These are phyloP conservation scores for Psittacula cyanocephala DNA, from an alignment of 2,113 vertebrate genomes.

Conservation along the genomic window DNA sequence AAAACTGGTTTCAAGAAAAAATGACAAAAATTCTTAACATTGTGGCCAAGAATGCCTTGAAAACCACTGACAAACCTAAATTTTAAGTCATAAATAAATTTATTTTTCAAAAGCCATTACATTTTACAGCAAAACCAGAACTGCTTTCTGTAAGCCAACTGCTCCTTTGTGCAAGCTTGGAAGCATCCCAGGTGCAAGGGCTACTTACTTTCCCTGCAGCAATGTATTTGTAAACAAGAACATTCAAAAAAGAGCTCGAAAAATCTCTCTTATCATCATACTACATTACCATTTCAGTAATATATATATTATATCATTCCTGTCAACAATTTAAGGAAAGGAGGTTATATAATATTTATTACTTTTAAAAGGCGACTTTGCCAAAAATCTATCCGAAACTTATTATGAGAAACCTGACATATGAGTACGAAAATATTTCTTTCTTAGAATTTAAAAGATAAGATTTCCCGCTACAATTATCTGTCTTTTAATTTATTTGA, in stretches of 20 bases:
- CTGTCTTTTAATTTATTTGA: not conserved
- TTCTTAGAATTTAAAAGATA: not conserved
- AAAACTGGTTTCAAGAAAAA: constrained; percentile 4
- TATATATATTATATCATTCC: not conserved
- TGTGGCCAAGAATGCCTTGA: not conserved
- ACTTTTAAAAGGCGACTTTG: not conserved
- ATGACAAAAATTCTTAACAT: not conserved
- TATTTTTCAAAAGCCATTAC: not conserved
- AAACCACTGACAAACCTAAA: not conserved
- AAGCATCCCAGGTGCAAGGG: not conserved
- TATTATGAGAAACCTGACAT: not conserved
- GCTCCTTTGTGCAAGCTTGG: not conserved
- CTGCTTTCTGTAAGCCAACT: not conserved
- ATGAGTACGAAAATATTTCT: not conserved
- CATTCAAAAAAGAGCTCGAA: not conserved
- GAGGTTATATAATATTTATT: not conserved
- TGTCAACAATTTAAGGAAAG: not conserved
- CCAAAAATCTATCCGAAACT: not conserved
- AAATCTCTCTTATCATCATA: not conserved
- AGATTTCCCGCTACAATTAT: not conserved
- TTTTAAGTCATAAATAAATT: not conserved
- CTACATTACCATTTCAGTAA: not conserved
- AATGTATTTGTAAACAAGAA: not conserved
- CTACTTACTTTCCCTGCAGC: constrained; percentile 1
- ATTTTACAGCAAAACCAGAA: constrained; percentile 18